Evolutionary conservation across 2,113 vertebrate genomes (phyloP).

Genomic region (Origma solitaria): DNA sequence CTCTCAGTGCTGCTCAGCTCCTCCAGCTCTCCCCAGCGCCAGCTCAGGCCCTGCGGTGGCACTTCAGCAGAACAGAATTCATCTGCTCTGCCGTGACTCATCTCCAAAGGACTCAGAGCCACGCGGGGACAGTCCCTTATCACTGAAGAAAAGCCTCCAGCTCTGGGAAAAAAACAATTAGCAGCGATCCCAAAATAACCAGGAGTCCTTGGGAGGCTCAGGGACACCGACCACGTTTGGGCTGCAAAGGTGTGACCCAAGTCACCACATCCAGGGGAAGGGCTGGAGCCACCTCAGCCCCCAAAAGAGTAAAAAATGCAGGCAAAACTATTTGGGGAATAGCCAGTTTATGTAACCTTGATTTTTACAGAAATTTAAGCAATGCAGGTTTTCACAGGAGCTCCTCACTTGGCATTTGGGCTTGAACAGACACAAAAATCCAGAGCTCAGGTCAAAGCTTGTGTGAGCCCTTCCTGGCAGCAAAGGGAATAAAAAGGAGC

Average conservation of each 20-base stretch:
- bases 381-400: background rate
- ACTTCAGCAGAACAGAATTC: background rate
- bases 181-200: background rate
- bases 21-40: background rate
- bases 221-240: background rate
- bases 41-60: background rate
- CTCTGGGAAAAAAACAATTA: background rate
- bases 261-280: background rate
- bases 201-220: background rate
- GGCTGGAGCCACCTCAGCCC: background rate
- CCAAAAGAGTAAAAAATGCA: background rate
- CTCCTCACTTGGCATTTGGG: background rate
- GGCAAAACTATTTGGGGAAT: background rate
- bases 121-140: background rate
- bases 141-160: background rate
- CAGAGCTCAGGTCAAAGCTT: background rate
- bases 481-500: background rate
- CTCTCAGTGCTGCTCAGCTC: background rate
- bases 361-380: background rate
- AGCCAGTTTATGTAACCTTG: background rate
- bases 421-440: background rate
- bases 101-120: background rate
- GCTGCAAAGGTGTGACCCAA: background rate
- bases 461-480: rapidly evolving
- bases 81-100: background rate